Conservation (phyloP, 2,113 vertebrate genomes). For the Cryptomyrus ogoouensis region DNA sequence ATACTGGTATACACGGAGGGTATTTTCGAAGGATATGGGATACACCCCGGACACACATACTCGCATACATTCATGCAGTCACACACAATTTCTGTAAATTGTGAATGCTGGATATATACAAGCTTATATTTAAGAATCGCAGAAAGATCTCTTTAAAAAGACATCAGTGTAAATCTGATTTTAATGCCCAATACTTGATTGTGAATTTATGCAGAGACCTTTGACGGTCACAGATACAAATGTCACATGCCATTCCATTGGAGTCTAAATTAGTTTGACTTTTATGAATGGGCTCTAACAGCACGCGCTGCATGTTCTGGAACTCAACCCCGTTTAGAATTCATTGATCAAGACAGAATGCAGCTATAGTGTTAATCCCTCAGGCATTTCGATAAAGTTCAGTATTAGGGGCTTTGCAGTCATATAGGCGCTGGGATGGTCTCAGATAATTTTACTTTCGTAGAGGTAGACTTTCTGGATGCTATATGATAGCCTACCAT, state of each 20-base stretch:
- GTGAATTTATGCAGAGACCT: neutral
- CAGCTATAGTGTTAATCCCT: neutral
- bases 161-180: neutral
- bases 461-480: neutral
- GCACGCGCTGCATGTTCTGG: neutral
- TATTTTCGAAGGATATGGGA: neutral
- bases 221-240: neutral
- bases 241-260: neutral
- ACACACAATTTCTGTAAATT: neutral
- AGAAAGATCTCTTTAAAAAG: neutral
- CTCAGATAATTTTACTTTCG: neutral
- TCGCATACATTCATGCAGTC: neutral
- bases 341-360: neutral
- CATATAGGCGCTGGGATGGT: neutral
- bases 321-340: neutral
- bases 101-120: neutral
- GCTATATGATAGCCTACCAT: neutral
- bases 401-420: neutral
- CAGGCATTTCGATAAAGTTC: neutral
- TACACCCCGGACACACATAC: neutral
- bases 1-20: neutral
- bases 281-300: neutral
- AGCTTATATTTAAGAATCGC: neutral
- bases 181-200: neutral
- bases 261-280: conserved; percentile 8